phyloP scores from a whole-genome alignment of 2,113 vertebrate species.

The Camelus bactrianus region DNA sequence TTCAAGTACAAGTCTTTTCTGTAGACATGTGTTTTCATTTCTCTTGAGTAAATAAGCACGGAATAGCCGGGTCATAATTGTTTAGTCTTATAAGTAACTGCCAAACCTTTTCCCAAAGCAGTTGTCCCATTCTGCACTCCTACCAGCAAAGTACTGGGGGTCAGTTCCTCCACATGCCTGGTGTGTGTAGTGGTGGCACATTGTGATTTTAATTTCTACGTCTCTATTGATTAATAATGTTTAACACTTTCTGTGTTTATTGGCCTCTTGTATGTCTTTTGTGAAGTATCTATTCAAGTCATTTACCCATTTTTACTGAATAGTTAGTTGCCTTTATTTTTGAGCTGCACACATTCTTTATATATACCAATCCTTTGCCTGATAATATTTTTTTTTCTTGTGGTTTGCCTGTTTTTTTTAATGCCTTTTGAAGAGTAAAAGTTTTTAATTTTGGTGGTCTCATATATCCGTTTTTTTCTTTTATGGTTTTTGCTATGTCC shows the following conservation, averaged over 20 bases:
- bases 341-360: background rate
- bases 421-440: slow-evolving; percentile 48
- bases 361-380: background rate
- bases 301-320: background rate
- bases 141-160: background rate
- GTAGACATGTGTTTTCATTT: slow-evolving; percentile 63
- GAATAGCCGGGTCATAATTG: background rate
- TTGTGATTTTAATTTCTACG: background rate
- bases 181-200: too few species aligned
- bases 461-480: background rate
- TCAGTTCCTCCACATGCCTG: background rate
- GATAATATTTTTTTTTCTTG: background rate
- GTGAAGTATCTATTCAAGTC: background rate
- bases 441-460: slow-evolving; percentile 39
- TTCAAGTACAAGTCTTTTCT: background rate
- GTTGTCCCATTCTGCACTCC: background rate
- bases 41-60: slow-evolving; percentile 47
- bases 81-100: slow-evolving; percentile 11
- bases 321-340: slow-evolving; percentile 37
- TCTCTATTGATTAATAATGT: slow-evolving; percentile 2
- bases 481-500: background rate
- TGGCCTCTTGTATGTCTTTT: background rate
- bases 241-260: background rate
- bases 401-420: slow-evolving; percentile 9
- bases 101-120: background rate